Evolutionary conservation across 92 coral and sea anemone genomes (phyloP).

Genomic region (Desmophyllum pertusum): DNA sequence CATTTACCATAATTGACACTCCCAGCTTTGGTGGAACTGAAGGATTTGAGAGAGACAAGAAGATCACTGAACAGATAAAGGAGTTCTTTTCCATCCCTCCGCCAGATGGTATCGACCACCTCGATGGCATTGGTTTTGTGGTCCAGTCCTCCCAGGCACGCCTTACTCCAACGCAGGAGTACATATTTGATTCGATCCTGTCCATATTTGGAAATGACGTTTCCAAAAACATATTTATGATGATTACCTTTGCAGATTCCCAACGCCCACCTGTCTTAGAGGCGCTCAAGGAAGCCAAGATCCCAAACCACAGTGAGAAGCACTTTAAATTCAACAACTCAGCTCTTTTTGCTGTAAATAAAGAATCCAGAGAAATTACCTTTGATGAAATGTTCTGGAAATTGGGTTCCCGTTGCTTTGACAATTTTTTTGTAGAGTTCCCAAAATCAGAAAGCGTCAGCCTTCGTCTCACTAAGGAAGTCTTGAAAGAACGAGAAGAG

Average conservation of each 20-base stretch:
- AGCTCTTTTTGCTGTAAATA: slow-evolving; percentile 47
- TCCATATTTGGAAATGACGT: slow-evolving; percentile 60
- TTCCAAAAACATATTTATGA: slow-evolving; percentile 42
- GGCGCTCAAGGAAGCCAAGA: slow-evolving; percentile 29
- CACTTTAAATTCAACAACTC: slow-evolving; percentile 59
- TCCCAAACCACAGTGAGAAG: neutral
- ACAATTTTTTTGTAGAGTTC: slow-evolving; percentile 25
- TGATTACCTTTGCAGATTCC: slow-evolving; percentile 62
- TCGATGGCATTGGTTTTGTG: slow-evolving; percentile 56
- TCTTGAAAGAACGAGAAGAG: slow-evolving; percentile 51
- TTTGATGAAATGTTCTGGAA: slow-evolving; percentile 50
- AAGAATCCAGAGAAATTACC: neutral
- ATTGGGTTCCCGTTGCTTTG: slow-evolving; percentile 32
- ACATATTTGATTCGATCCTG: slow-evolving; percentile 57
- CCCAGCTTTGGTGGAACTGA: slow-evolving; percentile 60
- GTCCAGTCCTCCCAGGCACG: slow-evolving; percentile 38
- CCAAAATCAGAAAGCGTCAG: slow-evolving; percentile 30
- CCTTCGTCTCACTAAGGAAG: slow-evolving; percentile 48
- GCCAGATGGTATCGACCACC: slow-evolving; percentile 43
- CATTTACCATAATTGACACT: slow-evolving; percentile 51
- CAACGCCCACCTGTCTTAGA: slow-evolving; percentile 46
- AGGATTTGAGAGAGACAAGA: slow-evolving; percentile 49
- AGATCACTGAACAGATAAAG: slow-evolving; percentile 42
- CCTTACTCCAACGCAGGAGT: slow-evolving; percentile 49
- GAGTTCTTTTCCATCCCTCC: slow-evolving; percentile 46